Percentiles rank a stretch among this genome's conserved stretches.
Evolutionary conservation across 2,113 vertebrate species (phyloP).

Genomic region (Pterocles gutturalis): DNA sequence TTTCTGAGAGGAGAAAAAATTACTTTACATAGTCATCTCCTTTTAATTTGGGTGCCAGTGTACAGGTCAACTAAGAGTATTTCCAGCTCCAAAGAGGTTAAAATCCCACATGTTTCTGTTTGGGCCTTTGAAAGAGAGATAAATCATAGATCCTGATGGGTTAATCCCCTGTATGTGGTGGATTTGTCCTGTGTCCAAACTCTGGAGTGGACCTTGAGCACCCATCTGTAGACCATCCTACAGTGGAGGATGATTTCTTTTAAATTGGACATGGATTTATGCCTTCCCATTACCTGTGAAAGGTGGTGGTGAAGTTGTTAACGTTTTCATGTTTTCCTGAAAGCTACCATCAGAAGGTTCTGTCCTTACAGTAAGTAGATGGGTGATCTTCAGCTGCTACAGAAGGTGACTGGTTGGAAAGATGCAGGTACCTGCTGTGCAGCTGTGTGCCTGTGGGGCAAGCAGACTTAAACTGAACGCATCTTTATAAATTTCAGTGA

Average conservation of each 20-base stretch:
- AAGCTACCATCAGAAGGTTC: background rate
- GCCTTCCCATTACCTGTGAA: background rate
- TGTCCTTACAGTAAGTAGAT: background rate
- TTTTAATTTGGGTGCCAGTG: background rate
- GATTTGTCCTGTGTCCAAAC: background rate
- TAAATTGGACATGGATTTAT: background rate
- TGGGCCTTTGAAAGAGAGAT: background rate
- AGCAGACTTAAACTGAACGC: background rate
- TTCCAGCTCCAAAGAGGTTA: background rate
- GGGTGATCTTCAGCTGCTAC: background rate
- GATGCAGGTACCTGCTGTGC: background rate
- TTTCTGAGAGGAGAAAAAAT: background rate
- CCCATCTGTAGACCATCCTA: background rate
- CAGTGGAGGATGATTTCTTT: background rate
- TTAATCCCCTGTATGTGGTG: background rate
- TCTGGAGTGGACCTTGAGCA: background rate
- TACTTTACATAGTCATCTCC: background rate
- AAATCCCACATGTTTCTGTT: background rate
- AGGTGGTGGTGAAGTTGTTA: background rate
- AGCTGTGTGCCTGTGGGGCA: background rate
- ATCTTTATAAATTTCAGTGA: background rate
- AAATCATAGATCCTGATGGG: background rate
- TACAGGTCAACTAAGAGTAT: background rate
- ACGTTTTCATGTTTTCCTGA: background rate
- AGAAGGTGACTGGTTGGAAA: background rate